Conservation (phyloP, 2,888 invertebrate genomes). For the Villa cingulata region DNA sequence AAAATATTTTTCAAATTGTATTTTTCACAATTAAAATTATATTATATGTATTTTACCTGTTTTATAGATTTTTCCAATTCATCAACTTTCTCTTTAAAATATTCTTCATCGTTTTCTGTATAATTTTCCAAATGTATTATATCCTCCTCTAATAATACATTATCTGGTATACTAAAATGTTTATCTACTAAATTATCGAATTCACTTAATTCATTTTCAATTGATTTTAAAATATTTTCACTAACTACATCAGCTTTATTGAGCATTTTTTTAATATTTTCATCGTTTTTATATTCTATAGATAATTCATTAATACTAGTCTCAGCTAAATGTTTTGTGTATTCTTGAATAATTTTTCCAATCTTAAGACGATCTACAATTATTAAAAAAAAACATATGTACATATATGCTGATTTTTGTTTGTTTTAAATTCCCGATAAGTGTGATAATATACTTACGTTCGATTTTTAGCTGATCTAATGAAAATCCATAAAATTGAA, state of each 20-base stretch:
- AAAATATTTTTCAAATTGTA: no score
- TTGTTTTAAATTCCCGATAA: no score
- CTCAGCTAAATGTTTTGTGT: conserved; percentile 3
- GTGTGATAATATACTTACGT: no score
- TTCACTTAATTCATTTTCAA: conserved; percentile 15
- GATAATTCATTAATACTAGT: conserved; percentile 12
- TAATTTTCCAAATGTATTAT: conserved; percentile 20
- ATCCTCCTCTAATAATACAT: conserved; percentile 25
- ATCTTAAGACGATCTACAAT: conserved; percentile 5
- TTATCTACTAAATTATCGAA: conserved; percentile 20
- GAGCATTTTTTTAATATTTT: conserved; percentile 11
- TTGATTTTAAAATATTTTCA: conserved; percentile 17
- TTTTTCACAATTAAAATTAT: background rate
- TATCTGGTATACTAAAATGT: conserved; percentile 24
- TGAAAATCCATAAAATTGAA: conserved; percentile 23
- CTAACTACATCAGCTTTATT: conserved; percentile 11
- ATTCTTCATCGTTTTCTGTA: conserved; percentile 19
- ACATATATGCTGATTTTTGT: no score
- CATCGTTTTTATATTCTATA: conserved; percentile 14
- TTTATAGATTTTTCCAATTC: conserved; percentile 19
- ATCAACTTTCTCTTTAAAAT: conserved; percentile 16
- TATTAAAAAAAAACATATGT: background rate
- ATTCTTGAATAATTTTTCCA: background rate
- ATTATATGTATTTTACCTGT: conserved; percentile 18
- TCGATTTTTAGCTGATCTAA: conserved; percentile 20